A percentile compares a stretch with the other conserved stretches of the same genome.
Evolutionary conservation across 2,113 vertebrate genomes (phyloP).

Genomic region (Rhinopomastus cyanomelas): DNA sequence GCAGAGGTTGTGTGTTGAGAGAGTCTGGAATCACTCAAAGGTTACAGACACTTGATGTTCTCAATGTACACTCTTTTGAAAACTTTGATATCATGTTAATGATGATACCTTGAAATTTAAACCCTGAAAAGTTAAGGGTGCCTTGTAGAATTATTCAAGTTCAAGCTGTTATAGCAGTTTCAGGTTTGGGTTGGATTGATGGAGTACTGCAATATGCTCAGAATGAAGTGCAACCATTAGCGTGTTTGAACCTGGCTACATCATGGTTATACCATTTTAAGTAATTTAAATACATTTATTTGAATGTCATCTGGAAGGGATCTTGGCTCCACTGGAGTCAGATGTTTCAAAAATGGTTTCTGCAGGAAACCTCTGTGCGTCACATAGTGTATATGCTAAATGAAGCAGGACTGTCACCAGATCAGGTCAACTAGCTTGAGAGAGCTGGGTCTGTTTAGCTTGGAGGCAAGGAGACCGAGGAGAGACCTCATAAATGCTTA

Average conservation of each 20-base stretch:
- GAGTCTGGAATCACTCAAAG: not conserved
- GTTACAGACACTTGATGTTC: not conserved
- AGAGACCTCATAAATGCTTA: too few species aligned
- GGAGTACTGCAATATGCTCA: not conserved
- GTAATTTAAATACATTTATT: not conserved
- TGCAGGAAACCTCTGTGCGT: not conserved
- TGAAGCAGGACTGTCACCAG: not conserved
- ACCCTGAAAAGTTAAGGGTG: not conserved
- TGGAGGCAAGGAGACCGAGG: too few species aligned
- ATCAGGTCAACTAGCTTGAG: not conserved
- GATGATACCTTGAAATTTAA: conserved; percentile 2
- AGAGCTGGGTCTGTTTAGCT: too few species aligned
- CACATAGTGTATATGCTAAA: not conserved
- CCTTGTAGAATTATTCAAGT: not conserved
- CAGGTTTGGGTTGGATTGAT: not conserved
- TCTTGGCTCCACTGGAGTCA: not conserved
- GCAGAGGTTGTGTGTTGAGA: not conserved
- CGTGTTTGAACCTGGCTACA: not conserved
- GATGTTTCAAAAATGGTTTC: not conserved
- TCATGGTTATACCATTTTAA: not conserved
- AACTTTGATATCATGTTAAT: not conserved
- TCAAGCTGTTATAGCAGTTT: not conserved
- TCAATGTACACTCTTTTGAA: not conserved
- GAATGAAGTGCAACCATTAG: not conserved
- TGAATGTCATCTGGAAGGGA: not conserved